phyloP scores from a whole-genome alignment of 2,113 vertebrate genomes.

The Vulpes vulpes region DNA sequence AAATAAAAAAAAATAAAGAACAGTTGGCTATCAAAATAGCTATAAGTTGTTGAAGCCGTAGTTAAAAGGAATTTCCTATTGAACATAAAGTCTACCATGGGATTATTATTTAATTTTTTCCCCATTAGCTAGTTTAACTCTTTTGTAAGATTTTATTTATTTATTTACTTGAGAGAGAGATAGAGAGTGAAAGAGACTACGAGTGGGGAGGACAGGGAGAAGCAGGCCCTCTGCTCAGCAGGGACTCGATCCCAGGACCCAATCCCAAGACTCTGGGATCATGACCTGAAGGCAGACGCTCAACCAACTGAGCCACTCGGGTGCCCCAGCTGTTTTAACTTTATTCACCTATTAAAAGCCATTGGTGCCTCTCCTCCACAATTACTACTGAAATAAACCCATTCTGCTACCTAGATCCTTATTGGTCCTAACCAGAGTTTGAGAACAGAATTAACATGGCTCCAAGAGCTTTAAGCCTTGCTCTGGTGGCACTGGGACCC shows the following conservation, averaged over 20 bases:
- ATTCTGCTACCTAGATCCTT: not conserved
- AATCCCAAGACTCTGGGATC: too few relatives aligned
- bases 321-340: too few relatives aligned
- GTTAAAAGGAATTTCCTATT: not conserved
- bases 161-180: too few relatives aligned
- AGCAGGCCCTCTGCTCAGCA: too few relatives aligned
- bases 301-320: too few relatives aligned
- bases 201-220: too few relatives aligned
- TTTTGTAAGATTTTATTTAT: too few relatives aligned
- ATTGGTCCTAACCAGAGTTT: slow-evolving; percentile 63
- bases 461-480: slow-evolving; percentile 71
- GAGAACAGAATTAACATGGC: slow-evolving; percentile 59
- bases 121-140: fast-evolving
- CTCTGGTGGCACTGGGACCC: not conserved
- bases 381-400: not conserved
- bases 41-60: not conserved
- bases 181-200: too few relatives aligned
- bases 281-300: too few relatives aligned
- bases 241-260: too few relatives aligned
- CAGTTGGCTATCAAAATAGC: not conserved
- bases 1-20: too few relatives aligned
- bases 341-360: not conserved
- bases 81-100: not conserved
- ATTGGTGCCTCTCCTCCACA: not conserved
- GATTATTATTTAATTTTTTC: not conserved